These are phyloP conservation scores for Chaetophractus vellerosus DNA, from an alignment of 2,797 vertebrate genomes.

Conservation along the genomic window DNA sequence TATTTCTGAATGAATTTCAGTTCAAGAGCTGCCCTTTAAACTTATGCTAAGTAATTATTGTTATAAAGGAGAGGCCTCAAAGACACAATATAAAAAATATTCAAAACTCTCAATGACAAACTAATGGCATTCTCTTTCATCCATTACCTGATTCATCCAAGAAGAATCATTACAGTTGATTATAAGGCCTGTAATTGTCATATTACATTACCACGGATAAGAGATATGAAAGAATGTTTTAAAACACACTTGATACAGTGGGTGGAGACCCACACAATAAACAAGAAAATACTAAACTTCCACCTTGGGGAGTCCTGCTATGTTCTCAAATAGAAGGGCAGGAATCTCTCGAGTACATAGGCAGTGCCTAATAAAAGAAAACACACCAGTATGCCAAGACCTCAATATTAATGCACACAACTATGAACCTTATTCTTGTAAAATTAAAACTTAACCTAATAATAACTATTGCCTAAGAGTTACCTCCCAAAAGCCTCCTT, in stretches of 20 bases:
- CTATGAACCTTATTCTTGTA: too few species aligned
- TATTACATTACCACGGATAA: not conserved
- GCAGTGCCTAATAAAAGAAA: too few species aligned
- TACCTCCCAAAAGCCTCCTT: too few species aligned
- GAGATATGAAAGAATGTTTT: not conserved
- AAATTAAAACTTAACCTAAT: too few species aligned
- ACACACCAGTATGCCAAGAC: too few species aligned
- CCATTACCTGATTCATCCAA: not conserved
- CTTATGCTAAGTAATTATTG: not conserved
- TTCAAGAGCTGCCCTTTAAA: not conserved
- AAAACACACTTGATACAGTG: not conserved
- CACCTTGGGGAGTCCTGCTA: too few species aligned
- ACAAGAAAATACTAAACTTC: too few species aligned
- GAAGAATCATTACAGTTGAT: not conserved
- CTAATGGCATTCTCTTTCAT: not conserved
- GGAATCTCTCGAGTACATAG: too few species aligned
- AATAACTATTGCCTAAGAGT: too few species aligned
- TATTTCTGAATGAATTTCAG: slow-evolving; percentile 25
- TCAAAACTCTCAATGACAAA: not conserved
- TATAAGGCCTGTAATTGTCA: not conserved
- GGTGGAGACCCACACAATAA: too few species aligned
- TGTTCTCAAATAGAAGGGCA: too few species aligned
- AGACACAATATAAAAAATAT: slow-evolving; percentile 2
- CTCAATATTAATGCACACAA: too few species aligned
- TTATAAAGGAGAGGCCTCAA: not conserved